These are phyloP conservation scores for Pelecanus crispus DNA, from an alignment of 2,113 vertebrate species.

Conservation along the genomic window DNA sequence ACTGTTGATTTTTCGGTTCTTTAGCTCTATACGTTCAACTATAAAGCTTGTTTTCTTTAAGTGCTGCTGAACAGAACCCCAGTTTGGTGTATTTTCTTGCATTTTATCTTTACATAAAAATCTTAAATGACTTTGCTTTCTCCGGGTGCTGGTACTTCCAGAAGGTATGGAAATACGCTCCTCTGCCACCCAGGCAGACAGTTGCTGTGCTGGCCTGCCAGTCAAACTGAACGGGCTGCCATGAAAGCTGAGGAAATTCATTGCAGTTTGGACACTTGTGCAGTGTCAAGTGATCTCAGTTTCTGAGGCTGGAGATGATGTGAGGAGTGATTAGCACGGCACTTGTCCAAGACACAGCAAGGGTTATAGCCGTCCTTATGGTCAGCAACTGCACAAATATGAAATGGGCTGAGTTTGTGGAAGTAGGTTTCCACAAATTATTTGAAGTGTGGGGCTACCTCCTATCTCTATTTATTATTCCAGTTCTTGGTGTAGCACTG, in stretches of 20 bases:
- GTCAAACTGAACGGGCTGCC: conserved; percentile 44
- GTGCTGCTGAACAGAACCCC: background rate
- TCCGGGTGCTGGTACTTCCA: background rate
- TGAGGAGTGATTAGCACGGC: conserved; percentile 66
- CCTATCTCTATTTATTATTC: conserved; percentile 78
- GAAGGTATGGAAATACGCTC: background rate
- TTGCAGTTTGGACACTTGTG: conserved; percentile 53
- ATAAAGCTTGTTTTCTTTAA: background rate
- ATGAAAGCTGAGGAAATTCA: conserved; percentile 53
- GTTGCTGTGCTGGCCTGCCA: conserved; percentile 49
- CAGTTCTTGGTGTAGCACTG: conserved; percentile 53
- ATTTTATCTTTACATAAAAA: conserved; percentile 32
- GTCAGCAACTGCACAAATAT: conserved; percentile 81
- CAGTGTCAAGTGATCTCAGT: conserved; percentile 68
- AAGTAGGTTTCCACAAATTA: conserved; percentile 65
- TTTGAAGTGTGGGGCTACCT: conserved; percentile 72
- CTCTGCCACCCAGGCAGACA: conserved; percentile 60
- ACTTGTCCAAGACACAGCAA: conserved; percentile 70
- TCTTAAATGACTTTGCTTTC: background rate
- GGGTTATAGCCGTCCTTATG: conserved; percentile 67
- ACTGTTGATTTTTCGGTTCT: background rate
- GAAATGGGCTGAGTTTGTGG: conserved; percentile 65
- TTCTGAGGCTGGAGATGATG: conserved; percentile 28
- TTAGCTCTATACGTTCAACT: background rate
- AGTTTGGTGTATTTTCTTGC: background rate